Base-by-base conservation (phyloP, 2,888 invertebrate species). In the Melikaiella ostensackeni region DNA sequence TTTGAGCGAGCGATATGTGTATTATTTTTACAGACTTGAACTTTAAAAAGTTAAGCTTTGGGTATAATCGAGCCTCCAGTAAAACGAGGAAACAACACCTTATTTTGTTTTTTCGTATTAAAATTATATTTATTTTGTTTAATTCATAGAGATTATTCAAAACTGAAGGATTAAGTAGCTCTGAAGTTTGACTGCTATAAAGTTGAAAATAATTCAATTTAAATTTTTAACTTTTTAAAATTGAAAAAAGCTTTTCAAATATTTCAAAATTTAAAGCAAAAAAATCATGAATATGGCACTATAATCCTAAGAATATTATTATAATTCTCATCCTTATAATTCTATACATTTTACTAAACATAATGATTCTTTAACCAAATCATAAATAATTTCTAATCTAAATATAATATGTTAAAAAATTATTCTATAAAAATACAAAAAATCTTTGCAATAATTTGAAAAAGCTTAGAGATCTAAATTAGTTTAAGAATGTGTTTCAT, bases 1-100 rank as follows among this genome's bases (percentile, higher is more conserved):
- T 64, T 70, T 50, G 30, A 70, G 30, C 30, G n/a, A 70, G 50
- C 30, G 50, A 70, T 70, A 70, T 70, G 50, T 70, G 11, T 24
- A 66, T 66, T 66, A 70, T n/a, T 11, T 42, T 70, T 27, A 38
- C 35, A 70, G n/a, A 33, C 50, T 46, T 30, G 5, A 66, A 66
- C n/a, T 59, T 27, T 16, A 6, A 27, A 59, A 59, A 38, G n/a
- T 63, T 70, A 30, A 70, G 27, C n/a, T 70, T 42, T 30, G 66
- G 50, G 33, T 30, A 11, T 33, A 55, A 70, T 70, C n/a, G 30
- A 70, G 50, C 70, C 70, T 70, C 70, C 70, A 33, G 50, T 50
- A 33, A 50, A 50, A 46, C 13, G 19, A 70, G 50, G 59, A 59
- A 70, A 33, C 46, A 50, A 50, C 50, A n/a, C 4, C 19, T 70